A percentile compares a stretch with the other conserved stretches of the same genome.
Evolutionary conservation across 1,140 invertebrate genomes (phyloP).

Genomic region (Phenacoccus solenopsis): DNA sequence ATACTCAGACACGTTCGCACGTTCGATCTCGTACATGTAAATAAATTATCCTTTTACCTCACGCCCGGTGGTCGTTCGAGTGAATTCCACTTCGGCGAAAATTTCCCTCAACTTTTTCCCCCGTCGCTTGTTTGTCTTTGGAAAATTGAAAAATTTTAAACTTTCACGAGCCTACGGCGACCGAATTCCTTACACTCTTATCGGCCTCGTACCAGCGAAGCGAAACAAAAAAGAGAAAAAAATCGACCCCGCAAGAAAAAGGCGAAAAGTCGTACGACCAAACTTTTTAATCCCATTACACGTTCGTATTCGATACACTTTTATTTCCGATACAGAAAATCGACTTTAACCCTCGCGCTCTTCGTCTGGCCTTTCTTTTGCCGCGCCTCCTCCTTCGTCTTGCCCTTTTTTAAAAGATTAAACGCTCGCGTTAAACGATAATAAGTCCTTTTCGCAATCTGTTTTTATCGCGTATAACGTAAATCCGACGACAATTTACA

Average conservation of each 20-base stretch:
- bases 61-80: too few relatives aligned
- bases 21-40: neutral
- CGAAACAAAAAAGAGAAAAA: neutral
- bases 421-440: neutral
- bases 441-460: constrained; percentile 1
- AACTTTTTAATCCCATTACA: constrained; percentile 3
- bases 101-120: too few relatives aligned
- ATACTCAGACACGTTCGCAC: neutral
- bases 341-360: too few relatives aligned
- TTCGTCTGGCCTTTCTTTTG: neutral
- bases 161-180: neutral
- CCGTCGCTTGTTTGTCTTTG: neutral
- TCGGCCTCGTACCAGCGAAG: neutral
- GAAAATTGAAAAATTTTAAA: neutral
- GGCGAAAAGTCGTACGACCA: neutral
- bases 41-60: neutral
- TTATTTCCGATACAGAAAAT: neutral
- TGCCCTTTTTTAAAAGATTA: neutral
- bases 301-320: neutral
- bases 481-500: constrained; percentile 1
- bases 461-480: neutral
- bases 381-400: too few relatives aligned
- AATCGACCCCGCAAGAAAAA: neutral
- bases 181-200: neutral
- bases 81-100: too few relatives aligned